Evolutionary conservation across 2,113 vertebrate genomes (phyloP).

Genomic region (Thermophis baileyi): DNA sequence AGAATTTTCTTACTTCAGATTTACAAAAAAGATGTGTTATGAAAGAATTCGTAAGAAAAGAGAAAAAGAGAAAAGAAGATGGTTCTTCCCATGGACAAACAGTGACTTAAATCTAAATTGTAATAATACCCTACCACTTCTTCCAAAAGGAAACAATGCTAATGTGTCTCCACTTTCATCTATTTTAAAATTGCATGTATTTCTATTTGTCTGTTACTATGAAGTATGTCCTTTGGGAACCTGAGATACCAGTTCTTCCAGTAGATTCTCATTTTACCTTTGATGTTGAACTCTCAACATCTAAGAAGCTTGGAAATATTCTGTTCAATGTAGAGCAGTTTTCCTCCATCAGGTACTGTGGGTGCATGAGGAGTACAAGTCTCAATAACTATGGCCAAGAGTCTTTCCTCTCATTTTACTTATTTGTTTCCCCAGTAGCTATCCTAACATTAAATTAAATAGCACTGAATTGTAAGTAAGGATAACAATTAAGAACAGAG

Average conservation of each 20-base stretch:
- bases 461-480: neutral
- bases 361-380: neutral
- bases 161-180: neutral
- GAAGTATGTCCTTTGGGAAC: neutral
- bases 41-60: neutral
- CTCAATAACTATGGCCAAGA: neutral
- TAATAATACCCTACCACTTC: neutral
- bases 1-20: neutral
- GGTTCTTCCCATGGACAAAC: neutral
- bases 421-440: neutral
- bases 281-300: neutral
- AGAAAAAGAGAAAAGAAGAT: neutral
- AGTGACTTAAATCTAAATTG: neutral
- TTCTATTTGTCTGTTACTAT: neutral
- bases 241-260: neutral
- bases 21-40: neutral
- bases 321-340: neutral
- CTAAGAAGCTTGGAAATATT: neutral
- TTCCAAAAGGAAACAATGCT: neutral
- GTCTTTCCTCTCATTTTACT: neutral
- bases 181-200: neutral
- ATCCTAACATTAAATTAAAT: neutral
- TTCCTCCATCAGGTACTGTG: neutral
- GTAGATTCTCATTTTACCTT: neutral
- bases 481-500: neutral